Evolutionary conservation across 2,797 vertebrate genomes (phyloP).

Genomic region (Hippocampus kuda): DNA sequence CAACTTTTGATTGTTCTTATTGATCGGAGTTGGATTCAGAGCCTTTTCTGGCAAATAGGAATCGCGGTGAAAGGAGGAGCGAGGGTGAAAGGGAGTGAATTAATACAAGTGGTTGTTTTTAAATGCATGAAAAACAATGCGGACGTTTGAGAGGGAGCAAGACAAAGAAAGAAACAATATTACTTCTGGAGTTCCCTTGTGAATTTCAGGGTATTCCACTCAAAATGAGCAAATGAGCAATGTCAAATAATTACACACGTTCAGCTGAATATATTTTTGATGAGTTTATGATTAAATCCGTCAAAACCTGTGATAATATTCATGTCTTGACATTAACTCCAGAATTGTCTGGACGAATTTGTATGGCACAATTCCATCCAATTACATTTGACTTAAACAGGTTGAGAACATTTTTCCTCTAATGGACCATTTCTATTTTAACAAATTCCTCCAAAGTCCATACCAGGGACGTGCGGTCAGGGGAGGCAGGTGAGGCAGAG

Average conservation of each 20-base stretch:
- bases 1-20: conserved; percentile 52
- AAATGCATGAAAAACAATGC: conserved; percentile 9
- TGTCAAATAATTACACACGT: not conserved
- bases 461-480: too few species aligned
- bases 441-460: too few species aligned
- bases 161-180: conserved; percentile 6
- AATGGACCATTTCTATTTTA: too few species aligned
- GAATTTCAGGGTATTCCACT: conserved; percentile 12
- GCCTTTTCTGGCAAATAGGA: conserved; percentile 25
- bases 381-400: not conserved
- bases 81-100: conserved; percentile 9
- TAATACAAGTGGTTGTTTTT: not conserved
- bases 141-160: not conserved
- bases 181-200: conserved; percentile 11
- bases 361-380: not conserved
- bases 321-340: not conserved
- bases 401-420: too few species aligned
- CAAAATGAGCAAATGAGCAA: not conserved
- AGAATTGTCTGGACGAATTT: not conserved
- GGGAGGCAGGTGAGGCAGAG: too few species aligned
- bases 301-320: not conserved
- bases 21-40: conserved; percentile 45
- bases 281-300: not conserved
- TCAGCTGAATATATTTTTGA: not conserved
- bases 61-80: conserved; percentile 14